These are phyloP conservation scores for Macrochelys suwanniensis DNA, from an alignment of 2,797 vertebrate genomes.

Conservation along the genomic window DNA sequence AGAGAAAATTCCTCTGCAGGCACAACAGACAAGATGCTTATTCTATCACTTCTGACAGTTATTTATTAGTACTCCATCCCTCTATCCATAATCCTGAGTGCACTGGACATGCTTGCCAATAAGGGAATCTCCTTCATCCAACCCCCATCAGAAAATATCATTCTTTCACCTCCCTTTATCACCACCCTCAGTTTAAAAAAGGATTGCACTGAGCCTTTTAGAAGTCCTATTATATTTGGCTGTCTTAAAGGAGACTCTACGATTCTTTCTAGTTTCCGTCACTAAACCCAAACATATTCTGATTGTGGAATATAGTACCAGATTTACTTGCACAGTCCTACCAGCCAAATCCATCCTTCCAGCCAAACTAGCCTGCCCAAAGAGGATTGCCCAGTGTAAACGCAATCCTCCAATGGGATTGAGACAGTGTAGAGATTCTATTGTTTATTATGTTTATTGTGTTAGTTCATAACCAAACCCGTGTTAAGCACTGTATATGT, in stretches of 20 bases:
- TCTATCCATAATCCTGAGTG: neutral
- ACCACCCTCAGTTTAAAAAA: neutral
- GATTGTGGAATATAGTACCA: neutral
- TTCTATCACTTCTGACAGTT: neutral
- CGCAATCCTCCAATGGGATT: neutral
- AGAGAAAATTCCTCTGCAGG: constrained; percentile 19
- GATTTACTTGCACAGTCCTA: neutral
- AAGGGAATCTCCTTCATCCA: neutral
- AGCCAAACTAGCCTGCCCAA: neutral
- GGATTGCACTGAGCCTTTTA: neutral
- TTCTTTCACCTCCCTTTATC: neutral
- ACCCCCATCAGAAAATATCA: neutral
- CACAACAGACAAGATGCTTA: neutral
- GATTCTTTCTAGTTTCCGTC: neutral
- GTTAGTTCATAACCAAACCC: neutral
- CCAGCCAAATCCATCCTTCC: neutral
- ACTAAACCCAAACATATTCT: fast-evolving
- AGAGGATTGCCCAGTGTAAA: neutral
- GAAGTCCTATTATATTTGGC: fast-evolving
- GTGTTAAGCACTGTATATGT: fast-evolving
- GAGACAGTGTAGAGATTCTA: neutral
- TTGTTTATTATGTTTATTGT: neutral
- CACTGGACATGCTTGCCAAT: neutral
- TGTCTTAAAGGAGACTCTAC: neutral
- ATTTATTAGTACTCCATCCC: neutral